A percentile compares a stretch with the other conserved stretches of the same genome.
Evolutionary conservation across 2,888 invertebrate genomes (phyloP).

Genomic region (Choreutis nemorana): DNA sequence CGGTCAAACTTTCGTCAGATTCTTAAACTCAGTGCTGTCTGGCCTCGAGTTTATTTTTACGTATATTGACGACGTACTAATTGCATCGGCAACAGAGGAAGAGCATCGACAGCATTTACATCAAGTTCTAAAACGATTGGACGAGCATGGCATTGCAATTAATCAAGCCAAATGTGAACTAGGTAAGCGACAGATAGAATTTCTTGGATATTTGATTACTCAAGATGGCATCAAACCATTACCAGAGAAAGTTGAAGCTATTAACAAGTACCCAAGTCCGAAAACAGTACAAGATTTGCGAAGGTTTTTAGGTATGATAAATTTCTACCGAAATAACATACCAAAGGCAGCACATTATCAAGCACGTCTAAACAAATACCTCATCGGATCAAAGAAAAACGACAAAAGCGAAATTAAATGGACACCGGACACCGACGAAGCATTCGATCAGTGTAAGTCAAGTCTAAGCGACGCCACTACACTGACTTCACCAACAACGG

Average conservation of each 20-base stretch:
- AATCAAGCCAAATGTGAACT: conserved; percentile 10
- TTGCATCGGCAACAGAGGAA: neutral
- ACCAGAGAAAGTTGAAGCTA: conserved; percentile 6
- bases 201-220: conserved; percentile 6
- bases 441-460: conserved; percentile 6
- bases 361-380: conserved; percentile 5
- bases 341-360: conserved; percentile 4
- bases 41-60: neutral
- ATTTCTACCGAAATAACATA: conserved; percentile 8
- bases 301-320: conserved; percentile 9
- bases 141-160: conserved; percentile 13
- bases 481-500: conserved; percentile 1
- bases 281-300: conserved; percentile 7
- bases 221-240: conserved; percentile 4
- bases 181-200: neutral
- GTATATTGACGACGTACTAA: neutral
- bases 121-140: conserved; percentile 13
- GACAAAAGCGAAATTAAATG: conserved; percentile 8
- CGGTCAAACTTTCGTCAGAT: conserved; percentile 26
- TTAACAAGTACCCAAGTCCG: conserved; percentile 4
- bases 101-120: neutral
- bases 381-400: conserved; percentile 7
- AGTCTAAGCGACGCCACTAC: conserved; percentile 2
- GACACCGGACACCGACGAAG: conserved; percentile 3
- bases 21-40: conserved; percentile 18